phyloP scores from a whole-genome alignment of 2,113 vertebrate species.

The Columba janthina region DNA sequence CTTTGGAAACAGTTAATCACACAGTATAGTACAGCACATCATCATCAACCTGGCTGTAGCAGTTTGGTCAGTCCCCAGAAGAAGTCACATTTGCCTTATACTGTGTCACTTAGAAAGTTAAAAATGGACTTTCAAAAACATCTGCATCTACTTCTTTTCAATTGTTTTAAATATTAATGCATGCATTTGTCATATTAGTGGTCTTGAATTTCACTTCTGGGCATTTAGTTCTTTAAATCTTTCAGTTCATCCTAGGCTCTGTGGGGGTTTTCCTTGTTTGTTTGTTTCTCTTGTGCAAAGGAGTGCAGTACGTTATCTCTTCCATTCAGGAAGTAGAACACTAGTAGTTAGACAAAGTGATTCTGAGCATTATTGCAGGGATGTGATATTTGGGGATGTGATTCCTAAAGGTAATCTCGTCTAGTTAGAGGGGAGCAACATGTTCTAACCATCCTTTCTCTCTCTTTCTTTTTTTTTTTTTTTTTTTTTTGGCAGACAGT shows the following conservation, averaged over 20 bases:
- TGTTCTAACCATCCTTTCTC: background rate
- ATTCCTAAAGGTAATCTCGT: background rate
- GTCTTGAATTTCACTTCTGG: background rate
- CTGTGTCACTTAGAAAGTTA: background rate
- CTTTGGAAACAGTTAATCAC: background rate
- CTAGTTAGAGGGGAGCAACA: background rate
- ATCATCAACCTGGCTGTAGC: background rate
- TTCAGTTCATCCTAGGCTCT: background rate
- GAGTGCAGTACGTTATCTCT: background rate
- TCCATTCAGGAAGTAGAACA: background rate
- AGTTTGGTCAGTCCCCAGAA: background rate
- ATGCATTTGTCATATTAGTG: background rate
- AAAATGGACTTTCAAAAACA: background rate
- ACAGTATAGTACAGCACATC: background rate
- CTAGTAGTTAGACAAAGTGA: background rate
- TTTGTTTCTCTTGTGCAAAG: background rate
- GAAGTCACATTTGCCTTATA: fast-evolving
- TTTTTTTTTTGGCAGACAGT: no score
- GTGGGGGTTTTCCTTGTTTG: background rate
- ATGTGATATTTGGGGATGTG: background rate
- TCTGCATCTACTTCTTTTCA: background rate
- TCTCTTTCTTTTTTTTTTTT: background rate
- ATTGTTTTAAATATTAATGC: background rate
- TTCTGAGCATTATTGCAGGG: background rate
- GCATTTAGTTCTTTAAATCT: background rate